phyloP scores from a whole-genome alignment of 2,797 vertebrate species.

The Toxotes lorentzi region DNA sequence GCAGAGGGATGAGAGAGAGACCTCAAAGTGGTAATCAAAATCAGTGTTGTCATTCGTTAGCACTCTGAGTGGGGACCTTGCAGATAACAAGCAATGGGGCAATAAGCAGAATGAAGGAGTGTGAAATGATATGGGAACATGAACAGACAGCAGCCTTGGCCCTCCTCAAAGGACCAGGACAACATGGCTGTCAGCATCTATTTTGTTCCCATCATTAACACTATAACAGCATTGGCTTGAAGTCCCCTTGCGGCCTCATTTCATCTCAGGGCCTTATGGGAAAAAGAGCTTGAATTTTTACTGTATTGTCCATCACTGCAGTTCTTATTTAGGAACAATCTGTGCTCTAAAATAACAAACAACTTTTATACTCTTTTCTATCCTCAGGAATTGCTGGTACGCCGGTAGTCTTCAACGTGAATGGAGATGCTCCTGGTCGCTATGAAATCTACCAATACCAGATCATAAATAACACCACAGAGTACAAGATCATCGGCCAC shows the following conservation, averaged over 20 bases:
- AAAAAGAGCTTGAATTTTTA: conserved; percentile 18
- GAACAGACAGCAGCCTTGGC: conserved; percentile 75
- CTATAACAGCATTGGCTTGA: conserved; percentile 35
- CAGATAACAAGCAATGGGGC: conserved; percentile 69
- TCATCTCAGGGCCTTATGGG: conserved; percentile 35
- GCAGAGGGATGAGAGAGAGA: conserved; percentile 50
- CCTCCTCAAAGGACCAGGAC: conserved; percentile 67
- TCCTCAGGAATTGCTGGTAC: conserved; percentile 92
- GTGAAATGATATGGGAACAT: conserved; percentile 77
- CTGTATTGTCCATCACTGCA: not conserved
- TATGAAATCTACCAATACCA: conserved; percentile 98
- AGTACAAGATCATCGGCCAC: conserved; percentile 94
- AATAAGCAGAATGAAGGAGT: conserved; percentile 77
- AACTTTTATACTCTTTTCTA: not conserved
- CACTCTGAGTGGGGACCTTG: conserved; percentile 62
- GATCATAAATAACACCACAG: conserved; percentile 87
- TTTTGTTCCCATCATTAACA: conserved; percentile 70
- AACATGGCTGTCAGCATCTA: conserved; percentile 75
- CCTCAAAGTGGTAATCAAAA: conserved; percentile 76
- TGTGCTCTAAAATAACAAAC: not conserved
- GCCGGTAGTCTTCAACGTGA: conserved; percentile 95
- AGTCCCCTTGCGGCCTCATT: conserved; percentile 49
- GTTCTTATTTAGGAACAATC: not conserved
- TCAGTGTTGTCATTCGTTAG: conserved; percentile 73
- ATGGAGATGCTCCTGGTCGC: conserved; percentile 93